Conservation (phyloP, 2,797 vertebrate genomes). For the Melanogrammus aeglefinus region DNA sequence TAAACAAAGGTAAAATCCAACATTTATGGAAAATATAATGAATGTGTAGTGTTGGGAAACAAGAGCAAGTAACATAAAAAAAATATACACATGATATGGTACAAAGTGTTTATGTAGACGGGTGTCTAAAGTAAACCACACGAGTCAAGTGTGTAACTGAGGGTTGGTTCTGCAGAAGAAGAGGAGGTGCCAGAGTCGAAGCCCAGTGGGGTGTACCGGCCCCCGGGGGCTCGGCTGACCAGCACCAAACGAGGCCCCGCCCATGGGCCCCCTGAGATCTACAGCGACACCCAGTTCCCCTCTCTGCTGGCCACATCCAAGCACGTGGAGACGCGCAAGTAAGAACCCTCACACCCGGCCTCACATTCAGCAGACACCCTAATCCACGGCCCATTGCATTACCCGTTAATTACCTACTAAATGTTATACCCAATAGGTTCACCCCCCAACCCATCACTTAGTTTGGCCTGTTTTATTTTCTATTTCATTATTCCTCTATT, state of each 20-base stretch:
- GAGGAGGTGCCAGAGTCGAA: constrained; percentile 84
- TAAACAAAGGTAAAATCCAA: no score
- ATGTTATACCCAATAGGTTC: no score
- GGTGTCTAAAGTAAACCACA: no score
- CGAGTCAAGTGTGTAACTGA: not conserved
- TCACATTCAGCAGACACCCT: not conserved
- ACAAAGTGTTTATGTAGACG: not conserved
- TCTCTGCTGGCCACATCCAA: constrained; percentile 91
- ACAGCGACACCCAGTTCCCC: constrained; percentile 91
- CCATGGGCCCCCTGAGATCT: constrained; percentile 95
- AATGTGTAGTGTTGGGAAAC: no score
- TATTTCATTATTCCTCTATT: not conserved
- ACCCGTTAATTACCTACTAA: no score
- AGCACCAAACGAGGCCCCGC: constrained; percentile 70
- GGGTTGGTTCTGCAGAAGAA: constrained; percentile 64
- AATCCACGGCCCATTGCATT: no score
- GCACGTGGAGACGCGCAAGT: constrained; percentile 95
- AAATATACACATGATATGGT: no score
- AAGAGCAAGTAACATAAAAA: not conserved
- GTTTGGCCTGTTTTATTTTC: no score
- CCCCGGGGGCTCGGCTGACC: constrained; percentile 87
- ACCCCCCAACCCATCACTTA: no score
- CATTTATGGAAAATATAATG: no score
- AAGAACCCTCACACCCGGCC: constrained; percentile 56
- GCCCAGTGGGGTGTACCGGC: constrained; percentile 89